Conservation (phyloP, 2,888 invertebrate genomes). For the Bombyx huttoni region DNA sequence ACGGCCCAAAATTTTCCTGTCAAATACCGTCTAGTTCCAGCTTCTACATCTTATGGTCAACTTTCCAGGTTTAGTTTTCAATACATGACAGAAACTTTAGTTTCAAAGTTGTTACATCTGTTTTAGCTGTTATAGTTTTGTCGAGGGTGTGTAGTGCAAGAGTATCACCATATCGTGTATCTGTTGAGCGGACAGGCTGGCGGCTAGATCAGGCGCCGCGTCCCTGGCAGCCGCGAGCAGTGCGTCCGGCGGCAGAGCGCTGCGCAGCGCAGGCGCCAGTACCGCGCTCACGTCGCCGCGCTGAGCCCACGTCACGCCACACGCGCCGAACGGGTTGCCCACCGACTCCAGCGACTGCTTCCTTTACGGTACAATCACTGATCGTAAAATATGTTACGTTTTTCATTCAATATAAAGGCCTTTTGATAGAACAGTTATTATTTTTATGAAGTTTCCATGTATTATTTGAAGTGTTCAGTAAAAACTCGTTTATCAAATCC, state of each 20-base stretch:
- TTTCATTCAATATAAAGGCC: too few species aligned
- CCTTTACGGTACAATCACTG: slow-evolving; percentile 52
- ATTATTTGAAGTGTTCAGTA: too few species aligned
- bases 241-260: slow-evolving; percentile 78
- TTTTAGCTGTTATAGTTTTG: too few species aligned
- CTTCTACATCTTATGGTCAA: too few species aligned
- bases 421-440: too few species aligned
- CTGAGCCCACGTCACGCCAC: slow-evolving; percentile 57
- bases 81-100: too few species aligned
- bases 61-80: too few species aligned
- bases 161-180: slow-evolving; percentile 87
- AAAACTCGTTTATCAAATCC: too few species aligned
- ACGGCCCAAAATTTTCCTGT: too few species aligned
- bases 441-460: too few species aligned
- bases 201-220: slow-evolving; percentile 86
- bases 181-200: slow-evolving; percentile 77
- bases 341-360: slow-evolving; percentile 75
- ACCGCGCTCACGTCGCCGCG: slow-evolving; percentile 58
- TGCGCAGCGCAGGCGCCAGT: slow-evolving; percentile 68
- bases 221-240: slow-evolving; percentile 92
- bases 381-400: slow-evolving; percentile 31
- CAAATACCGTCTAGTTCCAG: too few species aligned
- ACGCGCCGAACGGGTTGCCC: slow-evolving; percentile 73
- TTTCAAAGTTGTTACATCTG: too few species aligned
- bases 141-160: neutral